A percentile compares a stretch with the other conserved stretches of the same genome.
phyloP scores from a whole-genome alignment of 2,797 vertebrate species.

The Pseudochromis fuscus region DNA sequence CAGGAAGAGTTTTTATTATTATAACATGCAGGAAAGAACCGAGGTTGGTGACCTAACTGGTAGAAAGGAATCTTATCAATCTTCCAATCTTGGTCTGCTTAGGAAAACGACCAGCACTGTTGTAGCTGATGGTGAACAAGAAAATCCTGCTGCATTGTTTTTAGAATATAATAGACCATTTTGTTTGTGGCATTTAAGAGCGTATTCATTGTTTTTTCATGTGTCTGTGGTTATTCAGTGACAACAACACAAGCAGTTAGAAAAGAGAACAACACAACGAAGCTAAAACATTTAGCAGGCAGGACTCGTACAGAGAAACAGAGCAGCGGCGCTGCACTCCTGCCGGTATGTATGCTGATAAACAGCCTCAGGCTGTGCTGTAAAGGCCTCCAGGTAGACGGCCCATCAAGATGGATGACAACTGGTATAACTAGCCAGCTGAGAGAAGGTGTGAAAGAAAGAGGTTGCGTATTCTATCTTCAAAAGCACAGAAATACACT shows the following conservation, averaged over 20 bases:
- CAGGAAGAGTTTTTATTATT: background rate
- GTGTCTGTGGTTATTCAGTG: background rate
- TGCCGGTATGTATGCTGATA: background rate
- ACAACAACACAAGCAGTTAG: background rate
- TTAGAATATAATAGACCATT: background rate
- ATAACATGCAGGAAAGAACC: background rate
- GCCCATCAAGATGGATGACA: conserved; percentile 5
- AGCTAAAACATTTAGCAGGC: conserved; percentile 1
- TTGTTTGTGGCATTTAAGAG: background rate
- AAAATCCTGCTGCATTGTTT: background rate
- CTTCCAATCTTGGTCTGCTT: background rate
- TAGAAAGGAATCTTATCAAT: no score
- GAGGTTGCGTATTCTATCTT: background rate
- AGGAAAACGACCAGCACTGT: background rate
- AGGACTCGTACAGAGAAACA: background rate
- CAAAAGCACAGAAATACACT: background rate
- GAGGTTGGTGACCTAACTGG: no score
- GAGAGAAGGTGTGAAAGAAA: background rate
- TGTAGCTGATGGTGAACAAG: background rate
- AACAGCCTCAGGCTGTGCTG: conserved; percentile 16
- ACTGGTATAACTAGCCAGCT: background rate
- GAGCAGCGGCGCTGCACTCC: background rate
- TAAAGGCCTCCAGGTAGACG: background rate
- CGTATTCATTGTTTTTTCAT: background rate
- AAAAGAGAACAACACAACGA: background rate